phyloP scores from a whole-genome alignment of 2,113 vertebrate genomes.

The Poecile atricapillus region DNA sequence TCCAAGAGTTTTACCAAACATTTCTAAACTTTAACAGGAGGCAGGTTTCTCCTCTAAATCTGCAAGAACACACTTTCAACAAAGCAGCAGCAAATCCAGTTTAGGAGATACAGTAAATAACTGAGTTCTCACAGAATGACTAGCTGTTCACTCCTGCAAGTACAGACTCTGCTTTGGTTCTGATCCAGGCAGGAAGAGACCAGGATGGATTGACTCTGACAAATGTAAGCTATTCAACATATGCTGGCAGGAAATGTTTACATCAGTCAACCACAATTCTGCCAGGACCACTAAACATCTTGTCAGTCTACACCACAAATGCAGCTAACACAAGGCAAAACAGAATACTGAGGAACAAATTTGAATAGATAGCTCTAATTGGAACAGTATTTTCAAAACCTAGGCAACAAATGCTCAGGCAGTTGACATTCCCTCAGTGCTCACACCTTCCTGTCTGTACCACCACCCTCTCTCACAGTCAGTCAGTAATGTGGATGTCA shows the following conservation, averaged over 20 bases:
- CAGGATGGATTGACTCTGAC: slow-evolving; percentile 47
- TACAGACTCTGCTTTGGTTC: not conserved
- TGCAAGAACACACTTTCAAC: not conserved
- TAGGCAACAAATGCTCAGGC: not conserved
- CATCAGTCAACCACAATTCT: slow-evolving; percentile 36
- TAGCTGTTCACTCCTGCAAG: not conserved
- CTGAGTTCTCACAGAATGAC: not conserved
- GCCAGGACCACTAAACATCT: slow-evolving; percentile 37
- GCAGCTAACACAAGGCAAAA: slow-evolving; percentile 3
- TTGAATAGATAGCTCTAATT: not conserved
- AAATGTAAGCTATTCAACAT: slow-evolving; percentile 46
- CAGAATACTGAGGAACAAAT: not conserved
- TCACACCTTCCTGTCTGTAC: not conserved
- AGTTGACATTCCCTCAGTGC: not conserved
- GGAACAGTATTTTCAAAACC: not conserved
- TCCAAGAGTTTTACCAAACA: not conserved
- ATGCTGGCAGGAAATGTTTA: slow-evolving; percentile 53
- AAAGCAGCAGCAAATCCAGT: not conserved
- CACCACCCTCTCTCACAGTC: not conserved
- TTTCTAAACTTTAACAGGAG: not conserved
- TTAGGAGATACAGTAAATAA: not conserved
- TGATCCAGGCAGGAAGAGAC: slow-evolving; percentile 9
- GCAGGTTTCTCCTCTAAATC: not conserved
- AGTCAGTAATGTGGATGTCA: not conserved
- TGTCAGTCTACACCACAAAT: not conserved